Percentiles rank a stretch among this genome's conserved stretches.
These are phyloP conservation scores for Schizothorax lantsangensis DNA, from an alignment of 2,797 vertebrate species.

Conservation along the genomic window DNA sequence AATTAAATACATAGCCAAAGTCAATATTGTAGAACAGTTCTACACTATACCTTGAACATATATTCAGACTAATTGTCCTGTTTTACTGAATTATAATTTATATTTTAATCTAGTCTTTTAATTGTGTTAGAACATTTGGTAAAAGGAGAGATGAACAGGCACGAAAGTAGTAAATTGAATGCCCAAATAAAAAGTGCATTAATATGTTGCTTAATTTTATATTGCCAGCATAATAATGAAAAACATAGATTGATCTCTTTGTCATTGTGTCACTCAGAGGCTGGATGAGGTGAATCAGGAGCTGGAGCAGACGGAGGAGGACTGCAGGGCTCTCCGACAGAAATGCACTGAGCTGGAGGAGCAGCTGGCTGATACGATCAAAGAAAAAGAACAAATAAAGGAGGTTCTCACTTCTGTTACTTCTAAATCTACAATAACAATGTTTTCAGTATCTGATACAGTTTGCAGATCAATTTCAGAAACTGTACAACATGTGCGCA, in stretches of 20 bases:
- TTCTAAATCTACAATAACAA: background rate
- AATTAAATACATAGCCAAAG: background rate
- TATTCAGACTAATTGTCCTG: background rate
- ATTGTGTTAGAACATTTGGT: too few species aligned
- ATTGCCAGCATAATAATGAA: background rate
- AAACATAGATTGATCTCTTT: background rate
- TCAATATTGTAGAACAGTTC: background rate
- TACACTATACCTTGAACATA: background rate
- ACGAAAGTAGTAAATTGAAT: background rate
- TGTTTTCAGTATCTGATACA: background rate
- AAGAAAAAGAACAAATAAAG: slow-evolving; percentile 63
- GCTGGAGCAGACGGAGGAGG: slow-evolving; percentile 70
- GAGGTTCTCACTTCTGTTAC: slow-evolving; percentile 64
- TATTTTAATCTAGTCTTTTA: background rate
- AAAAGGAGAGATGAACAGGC: background rate
- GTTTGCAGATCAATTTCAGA: background rate
- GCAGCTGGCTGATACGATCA: slow-evolving; percentile 59
- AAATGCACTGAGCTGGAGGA: slow-evolving; percentile 71
- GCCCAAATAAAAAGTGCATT: background rate
- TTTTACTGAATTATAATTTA: background rate
- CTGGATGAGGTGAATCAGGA: slow-evolving; percentile 77
- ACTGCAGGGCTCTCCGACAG: slow-evolving; percentile 66
- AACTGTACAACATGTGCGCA: slow-evolving; percentile 3
- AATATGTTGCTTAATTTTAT: background rate
- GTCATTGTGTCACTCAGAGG: slow-evolving; percentile 65